Percentiles rank a stretch among this genome's conserved stretches.
Conservation (phyloP, 2,888 invertebrate genomes). For the Leptinotarsa tumamoca region DNA sequence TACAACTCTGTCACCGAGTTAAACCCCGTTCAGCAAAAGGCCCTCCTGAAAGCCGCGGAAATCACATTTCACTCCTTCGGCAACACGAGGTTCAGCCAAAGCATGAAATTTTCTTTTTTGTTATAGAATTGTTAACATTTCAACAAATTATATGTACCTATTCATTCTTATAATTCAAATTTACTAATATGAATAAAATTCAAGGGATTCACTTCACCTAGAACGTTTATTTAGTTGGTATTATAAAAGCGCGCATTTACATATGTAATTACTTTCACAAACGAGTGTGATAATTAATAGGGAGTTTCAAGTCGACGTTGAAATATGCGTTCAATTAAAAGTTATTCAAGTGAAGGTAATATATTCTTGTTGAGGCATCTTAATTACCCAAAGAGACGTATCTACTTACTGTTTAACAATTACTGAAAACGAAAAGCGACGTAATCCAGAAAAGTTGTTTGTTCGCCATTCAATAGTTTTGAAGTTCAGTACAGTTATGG, state of each 20-base stretch:
- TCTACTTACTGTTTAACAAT: slow-evolving; percentile 31
- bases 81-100: too few relatives aligned
- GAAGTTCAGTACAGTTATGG: background rate
- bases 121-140: too few relatives aligned
- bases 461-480: background rate
- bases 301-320: slow-evolving; percentile 10
- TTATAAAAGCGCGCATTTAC: slow-evolving; percentile 22
- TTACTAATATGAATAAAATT: too few relatives aligned
- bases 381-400: slow-evolving; percentile 36
- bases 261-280: slow-evolving; percentile 26
- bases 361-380: slow-evolving; percentile 37
- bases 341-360: slow-evolving; percentile 35
- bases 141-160: too few relatives aligned
- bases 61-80: too few relatives aligned
- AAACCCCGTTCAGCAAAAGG: too few relatives aligned
- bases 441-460: slow-evolving; percentile 21
- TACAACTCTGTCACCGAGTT: too few relatives aligned
- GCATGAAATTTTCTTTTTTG: too few relatives aligned
- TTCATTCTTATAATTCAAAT: too few relatives aligned
- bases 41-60: too few relatives aligned
- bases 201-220: background rate
- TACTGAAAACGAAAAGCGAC: slow-evolving; percentile 1
- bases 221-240: background rate
- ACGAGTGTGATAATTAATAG: slow-evolving; percentile 28
- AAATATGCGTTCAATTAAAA: slow-evolving; percentile 36